Evolutionary conservation across 2,113 vertebrate genomes (phyloP).

Genomic region (Galeopterus variegatus): DNA sequence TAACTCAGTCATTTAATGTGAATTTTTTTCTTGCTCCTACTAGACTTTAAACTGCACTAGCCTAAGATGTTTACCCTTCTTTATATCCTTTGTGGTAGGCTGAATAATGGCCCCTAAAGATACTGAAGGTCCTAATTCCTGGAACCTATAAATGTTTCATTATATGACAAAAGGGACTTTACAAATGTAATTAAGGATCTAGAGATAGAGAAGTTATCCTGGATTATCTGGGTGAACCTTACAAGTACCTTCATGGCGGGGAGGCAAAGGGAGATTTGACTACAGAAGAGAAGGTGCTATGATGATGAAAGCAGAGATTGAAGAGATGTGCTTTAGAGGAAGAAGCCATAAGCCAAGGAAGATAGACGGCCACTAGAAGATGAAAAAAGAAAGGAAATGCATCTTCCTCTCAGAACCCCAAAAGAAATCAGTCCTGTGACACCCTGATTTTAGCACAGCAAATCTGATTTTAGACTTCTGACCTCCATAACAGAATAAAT

Average conservation of each 20-base stretch:
- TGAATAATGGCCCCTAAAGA: background rate
- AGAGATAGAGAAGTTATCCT: background rate
- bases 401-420: background rate
- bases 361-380: background rate
- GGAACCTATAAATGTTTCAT: background rate
- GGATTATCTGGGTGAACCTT: background rate
- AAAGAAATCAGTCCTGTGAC: background rate
- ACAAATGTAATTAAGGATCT: background rate
- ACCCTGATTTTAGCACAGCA: background rate
- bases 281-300: background rate
- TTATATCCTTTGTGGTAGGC: background rate
- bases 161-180: background rate
- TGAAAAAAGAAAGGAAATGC: background rate
- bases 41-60: background rate
- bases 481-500: background rate
- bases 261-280: background rate
- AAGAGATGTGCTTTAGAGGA: background rate
- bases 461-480: background rate
- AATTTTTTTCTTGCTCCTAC: background rate
- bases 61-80: background rate
- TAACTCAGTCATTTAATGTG: background rate
- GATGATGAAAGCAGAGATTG: background rate
- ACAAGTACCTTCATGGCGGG: background rate
- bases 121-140: background rate
- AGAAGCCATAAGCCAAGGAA: background rate